Conservation (phyloP, 2,888 invertebrate genomes). For the Halictus quadricinctus region DNA sequence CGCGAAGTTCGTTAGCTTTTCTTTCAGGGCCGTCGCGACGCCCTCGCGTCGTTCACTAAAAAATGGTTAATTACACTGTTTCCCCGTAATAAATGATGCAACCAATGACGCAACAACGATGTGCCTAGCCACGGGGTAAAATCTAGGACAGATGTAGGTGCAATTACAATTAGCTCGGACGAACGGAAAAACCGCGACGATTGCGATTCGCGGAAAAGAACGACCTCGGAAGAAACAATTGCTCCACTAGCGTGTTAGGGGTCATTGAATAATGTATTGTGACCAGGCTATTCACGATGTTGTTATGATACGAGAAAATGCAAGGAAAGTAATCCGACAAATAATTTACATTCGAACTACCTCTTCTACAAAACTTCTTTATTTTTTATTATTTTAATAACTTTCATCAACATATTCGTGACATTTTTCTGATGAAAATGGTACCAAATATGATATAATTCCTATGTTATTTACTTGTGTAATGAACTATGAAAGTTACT, state of each 20-base stretch:
- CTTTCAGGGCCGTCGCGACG: background rate
- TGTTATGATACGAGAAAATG: too few species aligned
- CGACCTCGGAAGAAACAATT: background rate
- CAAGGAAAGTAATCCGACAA: too few species aligned
- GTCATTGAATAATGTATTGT: background rate
- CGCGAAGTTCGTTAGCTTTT: slow-evolving; percentile 8
- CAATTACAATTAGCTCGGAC: background rate
- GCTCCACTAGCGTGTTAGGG: background rate
- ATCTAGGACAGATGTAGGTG: background rate
- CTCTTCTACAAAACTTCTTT: too few species aligned
- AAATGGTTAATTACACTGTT: slow-evolving; percentile 2
- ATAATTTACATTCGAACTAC: too few species aligned
- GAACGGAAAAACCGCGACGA: too few species aligned
- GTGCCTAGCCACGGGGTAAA: background rate
- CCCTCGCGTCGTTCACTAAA: background rate
- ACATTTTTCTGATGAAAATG: too few species aligned
- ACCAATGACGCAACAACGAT: background rate
- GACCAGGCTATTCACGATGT: background rate
- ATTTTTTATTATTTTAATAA: too few species aligned
- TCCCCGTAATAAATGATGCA: background rate
- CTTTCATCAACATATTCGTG: too few species aligned
- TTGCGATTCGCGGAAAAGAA: background rate
- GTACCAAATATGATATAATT: too few species aligned
- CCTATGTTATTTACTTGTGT: too few species aligned
- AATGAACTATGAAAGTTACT: too few species aligned